Conservation (phyloP, 2,113 vertebrate species). For the Salvelinus alpinus region DNA sequence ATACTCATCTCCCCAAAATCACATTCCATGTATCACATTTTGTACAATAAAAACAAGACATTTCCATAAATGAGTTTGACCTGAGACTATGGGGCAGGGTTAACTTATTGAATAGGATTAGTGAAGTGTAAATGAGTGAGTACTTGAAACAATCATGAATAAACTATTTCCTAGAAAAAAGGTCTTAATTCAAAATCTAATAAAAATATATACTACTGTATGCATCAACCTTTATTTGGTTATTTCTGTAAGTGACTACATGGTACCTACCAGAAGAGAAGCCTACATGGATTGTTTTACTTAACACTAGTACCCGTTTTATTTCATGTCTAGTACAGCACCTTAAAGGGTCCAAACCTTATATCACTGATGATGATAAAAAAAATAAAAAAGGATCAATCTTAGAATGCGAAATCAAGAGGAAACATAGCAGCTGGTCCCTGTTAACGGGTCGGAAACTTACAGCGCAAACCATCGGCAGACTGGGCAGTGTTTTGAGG, state of each 20-base stretch:
- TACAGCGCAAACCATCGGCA: slow-evolving; percentile 97
- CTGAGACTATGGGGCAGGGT: background rate
- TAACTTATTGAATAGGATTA: background rate
- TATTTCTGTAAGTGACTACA: too few species aligned
- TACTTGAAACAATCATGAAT: background rate
- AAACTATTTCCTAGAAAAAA: background rate
- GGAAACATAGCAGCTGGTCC: slow-evolving; percentile 29
- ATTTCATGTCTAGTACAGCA: too few species aligned
- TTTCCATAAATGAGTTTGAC: background rate
- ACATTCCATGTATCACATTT: background rate
- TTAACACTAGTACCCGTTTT: too few species aligned
- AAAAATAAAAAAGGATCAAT: background rate
- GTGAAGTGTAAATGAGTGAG: background rate
- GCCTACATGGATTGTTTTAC: too few species aligned
- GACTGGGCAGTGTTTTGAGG: slow-evolving; percentile 99
- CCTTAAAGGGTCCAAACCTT: too few species aligned
- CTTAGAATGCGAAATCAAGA: background rate
- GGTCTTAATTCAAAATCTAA: too few species aligned
- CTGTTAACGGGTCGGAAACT: slow-evolving; percentile 76
- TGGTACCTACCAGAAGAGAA: too few species aligned
- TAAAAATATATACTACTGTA: too few species aligned
- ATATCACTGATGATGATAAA: too few species aligned
- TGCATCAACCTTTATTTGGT: too few species aligned
- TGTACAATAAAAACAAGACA: background rate
- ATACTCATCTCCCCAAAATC: background rate